Evolutionary conservation across 1,140 invertebrate genomes (phyloP).

Genomic region (Epicauta chinensis): DNA sequence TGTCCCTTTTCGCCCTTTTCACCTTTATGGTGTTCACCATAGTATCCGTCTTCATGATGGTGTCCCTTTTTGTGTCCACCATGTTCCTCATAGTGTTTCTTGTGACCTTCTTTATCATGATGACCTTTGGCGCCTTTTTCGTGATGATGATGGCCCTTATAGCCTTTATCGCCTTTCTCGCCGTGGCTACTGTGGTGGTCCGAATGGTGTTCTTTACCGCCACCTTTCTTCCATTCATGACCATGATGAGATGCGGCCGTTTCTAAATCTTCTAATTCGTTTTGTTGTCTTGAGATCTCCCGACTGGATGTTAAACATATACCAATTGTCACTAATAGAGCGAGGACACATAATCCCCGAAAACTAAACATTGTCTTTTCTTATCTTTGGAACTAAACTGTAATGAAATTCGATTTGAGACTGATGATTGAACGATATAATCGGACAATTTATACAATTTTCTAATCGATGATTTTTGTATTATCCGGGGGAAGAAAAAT

Average conservation of each 20-base stretch:
- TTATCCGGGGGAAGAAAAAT: slow-evolving; percentile 26
- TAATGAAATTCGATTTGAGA: slow-evolving; percentile 21
- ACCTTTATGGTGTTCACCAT: slow-evolving; percentile 61
- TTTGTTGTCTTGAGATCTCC: slow-evolving; percentile 34
- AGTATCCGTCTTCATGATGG: slow-evolving; percentile 60
- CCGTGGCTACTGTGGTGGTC: slow-evolving; percentile 53
- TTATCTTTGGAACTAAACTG: slow-evolving; percentile 16
- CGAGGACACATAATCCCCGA: slow-evolving; percentile 32
- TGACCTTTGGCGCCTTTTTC: slow-evolving; percentile 61
- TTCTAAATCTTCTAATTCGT: slow-evolving; percentile 31
- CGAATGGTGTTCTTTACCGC: slow-evolving; percentile 51
- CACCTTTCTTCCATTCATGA: slow-evolving; percentile 47
- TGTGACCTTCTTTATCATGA: slow-evolving; percentile 58
- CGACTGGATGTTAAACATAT: slow-evolving; percentile 31
- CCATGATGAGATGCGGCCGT: slow-evolving; percentile 27
- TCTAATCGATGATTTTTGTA: slow-evolving; percentile 22
- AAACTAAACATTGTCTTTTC: slow-evolving; percentile 27
- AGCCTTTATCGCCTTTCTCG: slow-evolving; percentile 51
- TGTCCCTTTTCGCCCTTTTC: slow-evolving; percentile 59
- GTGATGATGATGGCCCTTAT: slow-evolving; percentile 54
- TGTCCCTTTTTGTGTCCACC: slow-evolving; percentile 60
- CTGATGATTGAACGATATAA: slow-evolving; percentile 25
- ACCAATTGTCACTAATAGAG: slow-evolving; percentile 28
- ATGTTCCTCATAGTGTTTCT: slow-evolving; percentile 57
- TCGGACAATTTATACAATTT: slow-evolving; percentile 36